Conservation (phyloP, 2,797 vertebrate species). For the Choloepus didactylus region DNA sequence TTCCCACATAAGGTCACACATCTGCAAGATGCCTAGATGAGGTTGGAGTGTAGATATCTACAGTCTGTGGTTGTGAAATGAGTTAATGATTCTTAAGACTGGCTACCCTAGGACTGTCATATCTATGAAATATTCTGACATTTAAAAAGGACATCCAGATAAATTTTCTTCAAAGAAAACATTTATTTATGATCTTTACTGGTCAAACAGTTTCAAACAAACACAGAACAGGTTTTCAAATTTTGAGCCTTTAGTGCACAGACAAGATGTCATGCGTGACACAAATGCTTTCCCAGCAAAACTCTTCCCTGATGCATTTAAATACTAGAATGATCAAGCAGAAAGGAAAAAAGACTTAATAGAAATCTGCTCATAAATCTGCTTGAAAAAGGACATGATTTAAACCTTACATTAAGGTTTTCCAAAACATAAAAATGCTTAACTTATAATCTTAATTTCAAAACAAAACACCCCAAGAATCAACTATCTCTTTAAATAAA, state of each 20-base stretch:
- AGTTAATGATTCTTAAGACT: not conserved
- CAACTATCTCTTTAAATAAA: slow-evolving; percentile 84
- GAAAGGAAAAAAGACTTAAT: slow-evolving; percentile 73
- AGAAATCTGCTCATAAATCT: slow-evolving; percentile 83
- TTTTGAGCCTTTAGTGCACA: slow-evolving; percentile 82
- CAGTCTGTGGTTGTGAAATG: not conserved
- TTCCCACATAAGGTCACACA: not conserved
- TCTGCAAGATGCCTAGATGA: not conserved
- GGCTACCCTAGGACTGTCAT: slow-evolving; percentile 47
- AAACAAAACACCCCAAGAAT: slow-evolving; percentile 81
- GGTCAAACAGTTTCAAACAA: slow-evolving; percentile 85
- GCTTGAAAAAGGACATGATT: slow-evolving; percentile 78
- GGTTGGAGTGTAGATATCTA: not conserved
- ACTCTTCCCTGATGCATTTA: slow-evolving; percentile 67
- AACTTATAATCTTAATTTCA: slow-evolving; percentile 81
- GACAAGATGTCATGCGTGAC: slow-evolving; percentile 78
- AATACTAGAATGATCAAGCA: slow-evolving; percentile 54
- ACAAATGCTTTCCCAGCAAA: slow-evolving; percentile 70
- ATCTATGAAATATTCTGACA: slow-evolving; percentile 65
- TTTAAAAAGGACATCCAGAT: slow-evolving; percentile 79
- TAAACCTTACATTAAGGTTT: slow-evolving; percentile 77
- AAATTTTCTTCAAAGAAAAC: slow-evolving; percentile 85
- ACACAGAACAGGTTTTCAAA: slow-evolving; percentile 84
- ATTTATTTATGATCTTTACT: slow-evolving; percentile 86
- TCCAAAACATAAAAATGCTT: slow-evolving; percentile 84